phyloP scores from a whole-genome alignment of 2,888 invertebrate genomes.

The Ichneumon xanthorius region DNA sequence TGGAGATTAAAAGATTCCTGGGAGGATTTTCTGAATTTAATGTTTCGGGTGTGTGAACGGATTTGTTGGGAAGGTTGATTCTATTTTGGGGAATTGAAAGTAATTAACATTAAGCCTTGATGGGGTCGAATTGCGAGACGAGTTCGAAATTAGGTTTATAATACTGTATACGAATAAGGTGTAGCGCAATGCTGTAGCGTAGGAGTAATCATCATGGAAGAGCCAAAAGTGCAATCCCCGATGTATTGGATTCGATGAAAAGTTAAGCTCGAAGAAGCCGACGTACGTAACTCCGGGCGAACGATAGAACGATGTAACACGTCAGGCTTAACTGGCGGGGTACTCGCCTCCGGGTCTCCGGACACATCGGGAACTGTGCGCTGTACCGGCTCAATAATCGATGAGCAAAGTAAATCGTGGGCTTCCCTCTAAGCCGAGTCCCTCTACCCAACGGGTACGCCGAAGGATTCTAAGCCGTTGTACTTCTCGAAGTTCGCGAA shows the following conservation, averaged over 20 bases:
- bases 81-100: not conserved
- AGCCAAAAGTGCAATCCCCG: constrained; percentile 55
- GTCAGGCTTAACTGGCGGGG: constrained; percentile 27
- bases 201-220: constrained; percentile 44
- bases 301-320: constrained; percentile 50
- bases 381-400: constrained; percentile 54
- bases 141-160: not conserved
- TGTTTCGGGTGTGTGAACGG: not conserved
- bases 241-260: constrained; percentile 62
- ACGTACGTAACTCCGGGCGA: not conserved
- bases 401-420: constrained; percentile 60
- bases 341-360: constrained; percentile 35
- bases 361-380: constrained; percentile 34
- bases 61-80: not conserved
- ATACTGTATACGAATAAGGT: not conserved
- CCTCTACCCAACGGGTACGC: constrained; percentile 15
- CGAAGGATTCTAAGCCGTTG: not conserved
- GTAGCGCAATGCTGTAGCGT: not conserved
- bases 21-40: not conserved
- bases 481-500: not conserved
- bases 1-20: not conserved
- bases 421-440: constrained; percentile 37
- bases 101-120: not conserved
- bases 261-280: constrained; percentile 26
- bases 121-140: not conserved